Percentiles rank a stretch among this genome's conserved stretches.
Conservation (phyloP, 2,888 invertebrate genomes). For the Metallyticus violacea region DNA sequence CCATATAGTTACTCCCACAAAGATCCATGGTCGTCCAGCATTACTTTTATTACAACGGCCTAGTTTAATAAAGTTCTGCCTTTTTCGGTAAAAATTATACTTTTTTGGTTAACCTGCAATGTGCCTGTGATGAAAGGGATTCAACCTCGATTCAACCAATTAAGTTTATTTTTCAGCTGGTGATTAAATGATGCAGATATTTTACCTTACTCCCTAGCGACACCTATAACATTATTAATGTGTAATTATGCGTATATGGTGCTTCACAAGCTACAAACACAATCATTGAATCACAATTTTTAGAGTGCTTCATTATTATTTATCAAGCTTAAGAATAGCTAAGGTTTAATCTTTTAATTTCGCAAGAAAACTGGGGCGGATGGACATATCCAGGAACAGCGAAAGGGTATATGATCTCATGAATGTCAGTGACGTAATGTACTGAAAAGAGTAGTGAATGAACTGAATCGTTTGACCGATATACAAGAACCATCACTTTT, state of each 20-base stretch:
- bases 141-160: too few relatives aligned
- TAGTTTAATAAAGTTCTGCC: too few relatives aligned
- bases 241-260: background rate
- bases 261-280: background rate
- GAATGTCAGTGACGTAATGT: slow-evolving; percentile 4
- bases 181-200: too few relatives aligned
- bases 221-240: background rate
- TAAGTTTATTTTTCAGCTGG: too few relatives aligned
- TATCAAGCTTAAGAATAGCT: background rate
- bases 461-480: too few relatives aligned
- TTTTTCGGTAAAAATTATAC: too few relatives aligned
- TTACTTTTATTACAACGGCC: too few relatives aligned
- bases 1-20: too few relatives aligned
- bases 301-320: background rate
- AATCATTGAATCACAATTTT: background rate
- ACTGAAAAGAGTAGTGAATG: background rate
- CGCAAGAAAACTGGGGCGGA: background rate
- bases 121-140: too few relatives aligned
- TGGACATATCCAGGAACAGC: background rate
- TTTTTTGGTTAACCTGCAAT: too few relatives aligned
- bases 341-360: background rate
- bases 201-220: background rate
- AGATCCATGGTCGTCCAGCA: too few relatives aligned
- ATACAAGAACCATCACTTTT: background rate
- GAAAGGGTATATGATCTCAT: background rate